A percentile compares a stretch with the other conserved stretches of the same genome.
phyloP scores from a whole-genome alignment of 30 jellyfish, hydroid and myxozoan species.

The Catostylus mosaicus region DNA sequence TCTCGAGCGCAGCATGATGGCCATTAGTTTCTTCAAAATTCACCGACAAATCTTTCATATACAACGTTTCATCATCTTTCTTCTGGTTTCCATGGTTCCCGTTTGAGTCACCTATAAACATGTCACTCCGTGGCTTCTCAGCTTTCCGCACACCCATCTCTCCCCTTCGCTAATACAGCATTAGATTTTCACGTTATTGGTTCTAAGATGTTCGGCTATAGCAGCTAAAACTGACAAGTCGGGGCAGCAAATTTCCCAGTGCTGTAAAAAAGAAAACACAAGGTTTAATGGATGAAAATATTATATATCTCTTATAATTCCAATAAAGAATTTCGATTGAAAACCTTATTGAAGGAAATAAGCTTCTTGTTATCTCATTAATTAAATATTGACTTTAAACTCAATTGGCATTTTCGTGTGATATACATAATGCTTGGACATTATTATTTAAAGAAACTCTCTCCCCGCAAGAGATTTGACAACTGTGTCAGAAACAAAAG shows the following conservation, averaged over 20 bases:
- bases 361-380: neutral
- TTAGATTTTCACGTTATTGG: neutral
- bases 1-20: constrained; percentile 29
- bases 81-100: constrained; percentile 12
- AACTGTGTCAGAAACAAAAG: neutral
- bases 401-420: neutral
- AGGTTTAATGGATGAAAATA: neutral
- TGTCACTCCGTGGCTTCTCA: neutral
- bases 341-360: neutral
- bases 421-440: constrained; percentile 1
- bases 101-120: neutral
- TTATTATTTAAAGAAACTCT: neutral
- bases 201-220: neutral
- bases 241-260: neutral
- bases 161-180: too few species aligned
- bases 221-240: neutral
- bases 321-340: neutral
- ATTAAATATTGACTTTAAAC: neutral
- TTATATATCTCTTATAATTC: neutral
- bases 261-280: neutral
- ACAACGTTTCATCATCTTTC: constrained; percentile 14
- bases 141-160: constrained; percentile 59
- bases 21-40: constrained; percentile 52
- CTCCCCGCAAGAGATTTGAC: constrained; percentile 22
- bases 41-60: constrained; percentile 36